Conservation (phyloP, 2,113 vertebrate species). For the Paralichthys olivaceus region DNA sequence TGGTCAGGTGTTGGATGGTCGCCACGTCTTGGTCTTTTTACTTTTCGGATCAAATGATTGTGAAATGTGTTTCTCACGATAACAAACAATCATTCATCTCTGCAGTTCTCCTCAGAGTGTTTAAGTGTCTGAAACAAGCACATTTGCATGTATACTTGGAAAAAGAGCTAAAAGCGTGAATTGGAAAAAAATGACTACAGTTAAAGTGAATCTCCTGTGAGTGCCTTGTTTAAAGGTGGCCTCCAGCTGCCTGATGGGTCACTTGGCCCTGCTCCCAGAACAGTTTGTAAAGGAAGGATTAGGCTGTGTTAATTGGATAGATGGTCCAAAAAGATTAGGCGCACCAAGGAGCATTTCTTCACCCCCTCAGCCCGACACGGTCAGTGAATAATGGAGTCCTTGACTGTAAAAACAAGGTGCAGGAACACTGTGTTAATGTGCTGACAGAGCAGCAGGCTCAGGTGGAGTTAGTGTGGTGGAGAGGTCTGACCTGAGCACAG, state of each 20-base stretch:
- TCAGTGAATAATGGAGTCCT: slow-evolving; percentile 36
- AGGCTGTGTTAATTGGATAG: slow-evolving; percentile 74
- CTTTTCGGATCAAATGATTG: not conserved
- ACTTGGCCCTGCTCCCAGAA: slow-evolving; percentile 63
- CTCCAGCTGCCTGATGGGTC: slow-evolving; percentile 41
- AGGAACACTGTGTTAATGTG: slow-evolving; percentile 52
- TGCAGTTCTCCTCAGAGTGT: too few species aligned
- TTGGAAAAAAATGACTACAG: not conserved
- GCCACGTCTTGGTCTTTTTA: too few species aligned
- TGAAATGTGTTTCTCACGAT: too few species aligned
- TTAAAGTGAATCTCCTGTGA: slow-evolving; percentile 22
- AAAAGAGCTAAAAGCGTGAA: too few species aligned
- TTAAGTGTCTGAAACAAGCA: not conserved
- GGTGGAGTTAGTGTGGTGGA: not conserved
- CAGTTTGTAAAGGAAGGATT: slow-evolving; percentile 72
- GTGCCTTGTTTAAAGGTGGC: slow-evolving; percentile 30
- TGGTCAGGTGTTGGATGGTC: not conserved
- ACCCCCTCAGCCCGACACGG: slow-evolving; percentile 8
- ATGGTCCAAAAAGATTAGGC: slow-evolving; percentile 70
- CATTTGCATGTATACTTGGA: not conserved
- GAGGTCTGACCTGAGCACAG: not conserved
- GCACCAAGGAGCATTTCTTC: slow-evolving; percentile 38
- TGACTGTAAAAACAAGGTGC: slow-evolving; percentile 44
- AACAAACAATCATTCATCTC: too few species aligned
- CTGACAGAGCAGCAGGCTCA: slow-evolving; percentile 39